Evolutionary conservation across 64 coral and sea anemone species (phyloP).

Genomic region (Stylophora pistillata): DNA sequence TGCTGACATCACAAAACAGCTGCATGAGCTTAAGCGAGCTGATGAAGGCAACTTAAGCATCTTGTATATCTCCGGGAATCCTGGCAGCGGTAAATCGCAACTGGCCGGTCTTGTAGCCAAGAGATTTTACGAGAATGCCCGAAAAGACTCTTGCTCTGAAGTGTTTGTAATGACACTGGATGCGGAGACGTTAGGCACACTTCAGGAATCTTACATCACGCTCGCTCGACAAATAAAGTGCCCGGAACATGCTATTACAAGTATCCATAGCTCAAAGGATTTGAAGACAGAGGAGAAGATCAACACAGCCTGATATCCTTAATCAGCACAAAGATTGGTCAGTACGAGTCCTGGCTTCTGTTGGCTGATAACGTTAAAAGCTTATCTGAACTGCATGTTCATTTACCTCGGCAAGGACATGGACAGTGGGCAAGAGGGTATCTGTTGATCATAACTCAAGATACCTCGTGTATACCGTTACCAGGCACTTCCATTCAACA

Average conservation of each 20-base stretch:
- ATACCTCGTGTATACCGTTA: constrained; percentile 20
- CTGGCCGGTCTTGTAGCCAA: too few relatives aligned
- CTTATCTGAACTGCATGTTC: neutral
- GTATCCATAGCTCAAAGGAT: constrained; percentile 6
- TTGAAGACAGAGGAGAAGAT: constrained; percentile 40
- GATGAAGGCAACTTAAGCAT: neutral
- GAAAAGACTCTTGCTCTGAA: too few relatives aligned
- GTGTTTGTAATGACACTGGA: too few relatives aligned
- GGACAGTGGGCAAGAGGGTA: constrained; percentile 44
- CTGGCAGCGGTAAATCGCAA: neutral
- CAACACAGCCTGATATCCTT: neutral
- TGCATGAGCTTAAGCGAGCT: neutral
- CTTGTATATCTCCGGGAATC: neutral
- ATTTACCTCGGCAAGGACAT: constrained; percentile 35
- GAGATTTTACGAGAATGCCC: too few relatives aligned
- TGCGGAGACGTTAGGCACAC: too few relatives aligned
- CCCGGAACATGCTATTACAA: neutral
- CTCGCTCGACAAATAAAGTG: too few relatives aligned
- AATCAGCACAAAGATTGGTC: neutral
- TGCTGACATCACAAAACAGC: neutral
- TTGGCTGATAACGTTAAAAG: constrained; percentile 54
- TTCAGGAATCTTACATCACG: too few relatives aligned
- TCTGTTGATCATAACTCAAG: constrained; percentile 63
- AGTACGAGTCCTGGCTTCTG: constrained; percentile 47
- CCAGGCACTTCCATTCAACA: neutral